Conservation (phyloP, 2,113 vertebrate species). For the Climacteris rufus region DNA sequence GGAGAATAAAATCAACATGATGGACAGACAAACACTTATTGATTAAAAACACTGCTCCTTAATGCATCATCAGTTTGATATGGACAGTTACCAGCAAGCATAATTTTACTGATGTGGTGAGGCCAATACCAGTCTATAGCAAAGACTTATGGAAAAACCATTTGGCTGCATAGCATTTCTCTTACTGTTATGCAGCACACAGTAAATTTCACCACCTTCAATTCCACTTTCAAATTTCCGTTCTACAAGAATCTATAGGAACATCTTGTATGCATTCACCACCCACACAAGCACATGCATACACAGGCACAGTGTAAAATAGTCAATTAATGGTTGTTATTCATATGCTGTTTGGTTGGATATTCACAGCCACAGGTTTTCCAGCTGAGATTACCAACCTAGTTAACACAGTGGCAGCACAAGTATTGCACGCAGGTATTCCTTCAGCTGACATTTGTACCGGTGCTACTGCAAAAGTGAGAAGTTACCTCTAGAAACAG, state of each 20-base stretch:
- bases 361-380: not conserved
- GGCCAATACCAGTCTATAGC: not conserved
- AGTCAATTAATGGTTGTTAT: not conserved
- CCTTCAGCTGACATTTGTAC: not conserved
- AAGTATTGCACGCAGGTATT: not conserved
- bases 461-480: not conserved
- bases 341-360: not conserved
- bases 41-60: conserved; percentile 16
- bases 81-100: not conserved
- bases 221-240: not conserved
- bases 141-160: not conserved
- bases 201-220: conserved; percentile 16
- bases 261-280: conserved; percentile 28
- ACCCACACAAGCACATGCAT: not conserved
- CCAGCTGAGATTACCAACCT: not conserved
- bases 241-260: not conserved
- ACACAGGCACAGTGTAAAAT: not conserved
- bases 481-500: not conserved
- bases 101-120: not conserved
- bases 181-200: not conserved
- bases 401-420: not conserved
- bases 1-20: not conserved
- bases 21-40: not conserved
- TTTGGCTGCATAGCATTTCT: not conserved
- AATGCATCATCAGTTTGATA: not conserved